Percentiles rank a stretch among this genome's conserved stretches.
phyloP scores from a whole-genome alignment of 2,888 invertebrate species.

The Cerastis leucographa region DNA sequence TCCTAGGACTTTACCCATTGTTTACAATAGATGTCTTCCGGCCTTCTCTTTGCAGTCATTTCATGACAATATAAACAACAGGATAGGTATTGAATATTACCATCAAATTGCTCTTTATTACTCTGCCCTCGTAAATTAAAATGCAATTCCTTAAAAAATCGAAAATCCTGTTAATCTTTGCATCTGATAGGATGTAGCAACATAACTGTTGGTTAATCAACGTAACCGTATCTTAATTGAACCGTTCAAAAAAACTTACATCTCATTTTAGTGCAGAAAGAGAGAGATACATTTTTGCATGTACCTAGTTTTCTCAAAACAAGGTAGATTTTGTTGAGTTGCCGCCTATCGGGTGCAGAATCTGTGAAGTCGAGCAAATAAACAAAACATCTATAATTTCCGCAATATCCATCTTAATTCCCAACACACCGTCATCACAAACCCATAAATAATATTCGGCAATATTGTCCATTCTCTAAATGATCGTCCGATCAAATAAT shows the following conservation, averaged over 20 bases:
- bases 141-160: neutral
- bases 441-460: constrained; percentile 37
- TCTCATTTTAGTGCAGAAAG: neutral
- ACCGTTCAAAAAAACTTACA: neutral
- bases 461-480: constrained; percentile 51
- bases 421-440: constrained; percentile 16
- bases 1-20: neutral
- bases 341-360: neutral
- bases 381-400: neutral
- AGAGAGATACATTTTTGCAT: neutral
- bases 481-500: constrained; percentile 62
- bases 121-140: neutral
- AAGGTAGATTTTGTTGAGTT: neutral
- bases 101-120: neutral
- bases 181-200: neutral
- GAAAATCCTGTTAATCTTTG: neutral
- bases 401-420: constrained; percentile 6
- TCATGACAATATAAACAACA: neutral
- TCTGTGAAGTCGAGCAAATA: neutral
- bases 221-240: neutral
- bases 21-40: neutral
- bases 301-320: neutral
- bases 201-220: neutral
- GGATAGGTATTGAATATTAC: too few species aligned
- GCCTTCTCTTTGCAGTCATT: neutral